Evolutionary conservation across 1,140 invertebrate species (phyloP), one percentile per base, ranked within the genome.

Genomic region (Leptinotarsa defecta): DNA sequence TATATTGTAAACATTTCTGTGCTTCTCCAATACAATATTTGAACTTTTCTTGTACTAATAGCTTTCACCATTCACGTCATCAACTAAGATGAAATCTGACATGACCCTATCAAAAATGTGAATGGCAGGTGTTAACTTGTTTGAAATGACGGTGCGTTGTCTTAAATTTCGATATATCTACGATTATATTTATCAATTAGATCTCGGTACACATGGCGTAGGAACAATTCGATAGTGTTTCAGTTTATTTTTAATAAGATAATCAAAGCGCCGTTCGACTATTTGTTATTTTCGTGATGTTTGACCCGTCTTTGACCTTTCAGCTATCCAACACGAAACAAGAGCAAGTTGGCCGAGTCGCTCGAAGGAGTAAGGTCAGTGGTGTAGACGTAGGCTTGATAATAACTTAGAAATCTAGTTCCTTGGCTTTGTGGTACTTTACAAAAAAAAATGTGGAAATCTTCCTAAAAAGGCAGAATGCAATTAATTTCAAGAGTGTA

Each of bases 261-360:
- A 57, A 57, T 57, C 52, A 57, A 57, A 57, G 52, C 52, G 52
- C 52, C 52, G 52, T 57, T 57, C 52, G 15, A 17, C 52, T 57
- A 57, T 57, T 57, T 57, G 52, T 57, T 57, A 57, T 57, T 57
- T 57, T 57, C 17, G 52, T 57, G 52, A 57, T 57, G 52, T 57
- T 57, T 57, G 52, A 57, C 52, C 52, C 52, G 52, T 57, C 52
- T 57, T 57, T 57, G 52, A 57, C 52, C 52, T 19, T 57, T 19
- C 52, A 57, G n/a, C 52, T 15, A 57, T 57, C 52, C n/a, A 57
- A 57, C 52, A 57, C 52, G 52, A 57, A 57, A 57, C 52, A 57
- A 57, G 52, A 57, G 15, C 52, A 57, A 57, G 52, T 57, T 57
- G 52, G 52, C 17, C 17, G 17, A 13, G n/a, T 57, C 52, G 52